Conservation (phyloP, 2,888 invertebrate genomes). For the Cinara cedri region DNA sequence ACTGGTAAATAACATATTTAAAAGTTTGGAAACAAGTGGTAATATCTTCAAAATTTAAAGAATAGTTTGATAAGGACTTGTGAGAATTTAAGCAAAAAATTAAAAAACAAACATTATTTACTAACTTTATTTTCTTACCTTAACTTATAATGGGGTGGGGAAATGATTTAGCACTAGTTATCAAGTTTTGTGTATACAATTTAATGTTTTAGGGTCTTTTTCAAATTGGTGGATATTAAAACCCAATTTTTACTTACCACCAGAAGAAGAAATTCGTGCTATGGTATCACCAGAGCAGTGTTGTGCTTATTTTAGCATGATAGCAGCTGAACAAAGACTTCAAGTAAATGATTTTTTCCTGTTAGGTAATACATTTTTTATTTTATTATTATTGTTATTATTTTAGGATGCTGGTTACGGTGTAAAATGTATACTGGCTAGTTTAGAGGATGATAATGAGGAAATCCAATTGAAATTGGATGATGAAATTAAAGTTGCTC, state of each 20-base stretch:
- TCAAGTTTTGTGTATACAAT: neutral
- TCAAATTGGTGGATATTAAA: slow-evolving; percentile 95
- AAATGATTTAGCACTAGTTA: neutral
- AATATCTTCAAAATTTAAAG: too few relatives aligned
- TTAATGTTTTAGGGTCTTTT: slow-evolving; percentile 69
- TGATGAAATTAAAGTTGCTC: slow-evolving; percentile 97
- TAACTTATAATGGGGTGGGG: too few relatives aligned
- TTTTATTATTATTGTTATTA: too few relatives aligned
- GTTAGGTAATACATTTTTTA: neutral
- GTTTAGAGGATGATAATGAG: slow-evolving; percentile 95
- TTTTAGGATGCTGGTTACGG: slow-evolving; percentile 84
- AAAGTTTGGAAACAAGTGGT: too few relatives aligned
- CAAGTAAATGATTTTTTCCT: slow-evolving; percentile 67
- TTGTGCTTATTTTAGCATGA: slow-evolving; percentile 97
- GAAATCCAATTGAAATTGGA: slow-evolving; percentile 96
- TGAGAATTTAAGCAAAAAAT: too few relatives aligned
- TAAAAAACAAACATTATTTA: too few relatives aligned
- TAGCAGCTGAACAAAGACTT: slow-evolving; percentile 92
- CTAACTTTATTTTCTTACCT: too few relatives aligned
- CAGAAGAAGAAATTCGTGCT: slow-evolving; percentile 96
- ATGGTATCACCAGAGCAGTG: slow-evolving; percentile 99
- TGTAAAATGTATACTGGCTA: slow-evolving; percentile 95
- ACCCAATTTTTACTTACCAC: slow-evolving; percentile 91
- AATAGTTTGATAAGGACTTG: too few relatives aligned
- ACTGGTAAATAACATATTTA: slow-evolving; percentile 70